These are phyloP conservation scores for Habroteleia sp. DNA, from an alignment of 2,888 invertebrate genomes.

Conservation along the genomic window DNA sequence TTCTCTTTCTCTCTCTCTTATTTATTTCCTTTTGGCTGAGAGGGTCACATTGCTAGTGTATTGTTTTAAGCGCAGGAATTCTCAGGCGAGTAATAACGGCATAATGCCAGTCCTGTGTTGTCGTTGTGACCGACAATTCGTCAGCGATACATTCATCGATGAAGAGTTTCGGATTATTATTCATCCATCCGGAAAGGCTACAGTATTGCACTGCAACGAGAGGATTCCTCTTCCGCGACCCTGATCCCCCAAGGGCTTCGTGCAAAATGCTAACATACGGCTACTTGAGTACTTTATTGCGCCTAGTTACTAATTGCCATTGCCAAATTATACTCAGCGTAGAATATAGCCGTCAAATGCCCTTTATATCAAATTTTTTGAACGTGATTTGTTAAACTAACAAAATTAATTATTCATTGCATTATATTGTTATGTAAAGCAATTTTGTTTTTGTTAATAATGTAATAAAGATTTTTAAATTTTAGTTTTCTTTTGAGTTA, in stretches of 20 bases:
- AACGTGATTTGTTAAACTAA: no score
- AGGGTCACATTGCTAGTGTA: constrained; percentile 56
- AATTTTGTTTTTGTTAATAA: no score
- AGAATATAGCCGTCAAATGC: neutral
- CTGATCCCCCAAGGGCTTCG: constrained; percentile 44
- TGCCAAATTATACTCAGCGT: constrained; percentile 18
- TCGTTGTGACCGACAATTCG: constrained; percentile 60
- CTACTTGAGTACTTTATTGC: constrained; percentile 75
- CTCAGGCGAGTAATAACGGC: constrained; percentile 56
- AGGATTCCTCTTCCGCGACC: constrained; percentile 69
- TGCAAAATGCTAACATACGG: constrained; percentile 77
- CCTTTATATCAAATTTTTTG: constrained; percentile 9
- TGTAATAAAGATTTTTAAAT: no score
- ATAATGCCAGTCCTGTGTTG: constrained; percentile 62
- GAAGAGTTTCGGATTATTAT: constrained; percentile 72
- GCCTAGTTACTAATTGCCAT: constrained; percentile 77
- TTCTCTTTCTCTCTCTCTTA: constrained; percentile 44
- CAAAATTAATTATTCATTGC: no score
- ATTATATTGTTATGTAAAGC: no score
- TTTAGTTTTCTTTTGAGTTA: no score
- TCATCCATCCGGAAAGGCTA: constrained; percentile 79
- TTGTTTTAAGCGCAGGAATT: constrained; percentile 77
- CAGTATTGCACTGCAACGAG: constrained; percentile 74
- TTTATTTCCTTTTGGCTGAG: constrained; percentile 1
- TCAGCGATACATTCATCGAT: constrained; percentile 51